Base-by-base conservation (phyloP, 23 tunicate species). In the Halocynthia aurantium region DNA sequence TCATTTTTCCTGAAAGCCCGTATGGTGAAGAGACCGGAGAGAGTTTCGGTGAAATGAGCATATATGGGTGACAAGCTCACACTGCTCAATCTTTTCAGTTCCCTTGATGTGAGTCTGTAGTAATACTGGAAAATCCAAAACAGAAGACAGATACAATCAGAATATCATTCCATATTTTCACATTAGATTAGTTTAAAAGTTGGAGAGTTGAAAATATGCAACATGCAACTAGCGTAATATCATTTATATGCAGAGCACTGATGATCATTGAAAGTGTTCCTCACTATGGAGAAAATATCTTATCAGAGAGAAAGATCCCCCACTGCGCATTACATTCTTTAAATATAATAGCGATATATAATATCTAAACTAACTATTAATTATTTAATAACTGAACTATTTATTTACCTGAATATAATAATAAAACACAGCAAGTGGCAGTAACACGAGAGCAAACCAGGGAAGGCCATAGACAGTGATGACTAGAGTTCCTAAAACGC, bases 11-110 rank as follows among this genome's bases (percentile, higher is more conserved):
- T 71, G 81, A 81, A 87, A 18, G 98, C 88, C 20, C 87, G 67
- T 61, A 93, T 93, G 11, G 98, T 93, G 0, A 86, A 57, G 7
- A 84, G 55, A 8, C 98, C 98, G 55, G 83, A 57, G 52, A 93
- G 72, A 21, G 73, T 77, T 71, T 93, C 94, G 51, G 71, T 84
- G 76, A 87, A 93, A 64, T 93, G 93, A 31, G 86, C 89, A 77
- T 87, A 93, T 53, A 93, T 93, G 7, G 98, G 98, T 7, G 98
- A 93, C 77, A 93, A 81, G 56, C 87, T 87, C 69, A 87, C 81
- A 61, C 87, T 81, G 83, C 89, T 81, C 57, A 93, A 77, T 56
- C 98, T 71, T 80, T 93, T 93, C 83, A 93, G 53, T 60, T 93
- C 98, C 8, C 98, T 73, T 7, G 98, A 87, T 18, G 94, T 93